Evolutionary conservation across 2,113 vertebrate genomes (phyloP).

Genomic region (Lethenteron reissneri): DNA sequence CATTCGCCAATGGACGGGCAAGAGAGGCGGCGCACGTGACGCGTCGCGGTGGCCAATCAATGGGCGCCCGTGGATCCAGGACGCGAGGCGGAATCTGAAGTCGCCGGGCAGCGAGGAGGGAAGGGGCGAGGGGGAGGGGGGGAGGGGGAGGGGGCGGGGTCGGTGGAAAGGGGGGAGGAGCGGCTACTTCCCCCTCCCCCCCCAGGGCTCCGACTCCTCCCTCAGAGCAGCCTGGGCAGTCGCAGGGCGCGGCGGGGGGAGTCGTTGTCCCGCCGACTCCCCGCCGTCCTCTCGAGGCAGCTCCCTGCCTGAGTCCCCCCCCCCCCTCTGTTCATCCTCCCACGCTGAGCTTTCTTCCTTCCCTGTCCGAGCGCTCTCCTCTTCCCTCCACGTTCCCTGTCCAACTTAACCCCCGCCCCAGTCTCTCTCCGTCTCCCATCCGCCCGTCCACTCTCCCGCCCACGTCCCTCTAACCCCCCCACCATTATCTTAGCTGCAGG

Average conservation of each 20-base stretch:
- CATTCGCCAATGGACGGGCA: too few relatives aligned
- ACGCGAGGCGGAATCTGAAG: neutral
- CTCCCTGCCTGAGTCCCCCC: neutral
- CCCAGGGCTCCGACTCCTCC: conserved; percentile 8
- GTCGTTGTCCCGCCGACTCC: neutral
- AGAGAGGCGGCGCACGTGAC: too few relatives aligned
- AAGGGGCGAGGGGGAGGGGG: conserved; percentile 21
- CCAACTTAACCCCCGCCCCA: too few relatives aligned
- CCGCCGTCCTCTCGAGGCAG: neutral
- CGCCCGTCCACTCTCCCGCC: too few relatives aligned
- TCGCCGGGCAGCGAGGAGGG: conserved; percentile 11
- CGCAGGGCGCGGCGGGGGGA: too few relatives aligned
- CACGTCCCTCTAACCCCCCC: too few relatives aligned
- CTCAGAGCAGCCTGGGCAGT: conserved; percentile 11
- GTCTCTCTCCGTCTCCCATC: too few relatives aligned
- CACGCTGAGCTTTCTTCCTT: too few relatives aligned
- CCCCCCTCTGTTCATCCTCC: too few relatives aligned
- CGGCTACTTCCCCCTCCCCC: conserved; percentile 17
- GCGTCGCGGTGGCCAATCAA: neutral
- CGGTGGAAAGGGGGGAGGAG: conserved; percentile 7
- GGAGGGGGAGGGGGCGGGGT: conserved; percentile 13
- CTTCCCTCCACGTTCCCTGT: too few relatives aligned
- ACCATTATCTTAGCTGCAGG: too few relatives aligned
- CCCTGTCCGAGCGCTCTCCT: too few relatives aligned
- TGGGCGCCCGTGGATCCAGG: conserved; percentile 7